These are phyloP conservation scores for Porites australiensis DNA, from an alignment of 64 coral and sea anemone species.

Conservation along the genomic window DNA sequence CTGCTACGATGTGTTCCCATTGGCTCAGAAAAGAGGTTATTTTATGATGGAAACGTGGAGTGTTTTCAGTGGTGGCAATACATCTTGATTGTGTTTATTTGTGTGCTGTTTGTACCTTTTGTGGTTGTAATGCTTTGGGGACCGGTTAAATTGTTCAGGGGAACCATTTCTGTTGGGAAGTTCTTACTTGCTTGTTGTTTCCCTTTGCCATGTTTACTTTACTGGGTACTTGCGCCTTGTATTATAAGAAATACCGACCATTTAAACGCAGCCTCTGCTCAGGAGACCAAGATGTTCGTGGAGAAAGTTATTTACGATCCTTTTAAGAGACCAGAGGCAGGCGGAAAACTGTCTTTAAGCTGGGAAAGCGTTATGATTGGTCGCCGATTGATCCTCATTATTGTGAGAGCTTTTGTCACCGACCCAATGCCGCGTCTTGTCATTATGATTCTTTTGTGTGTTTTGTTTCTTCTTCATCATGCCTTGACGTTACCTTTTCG, in stretches of 20 bases:
- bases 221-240: slow-evolving; percentile 21
- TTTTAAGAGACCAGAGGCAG: slow-evolving; percentile 44
- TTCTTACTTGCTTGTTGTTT: slow-evolving; percentile 67
- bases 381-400: slow-evolving; percentile 70
- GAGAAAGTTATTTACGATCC: slow-evolving; percentile 69
- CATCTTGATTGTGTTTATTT: slow-evolving; percentile 46
- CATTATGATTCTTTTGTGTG: slow-evolving; percentile 58
- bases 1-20: slow-evolving; percentile 64
- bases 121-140: slow-evolving; percentile 74
- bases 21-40: slow-evolving; percentile 50
- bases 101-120: slow-evolving; percentile 66
- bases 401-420: slow-evolving; percentile 55
- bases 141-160: slow-evolving; percentile 50
- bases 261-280: not conserved
- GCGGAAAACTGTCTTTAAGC: slow-evolving; percentile 41
- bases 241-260: not conserved
- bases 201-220: slow-evolving; percentile 56
- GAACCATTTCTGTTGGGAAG: slow-evolving; percentile 39
- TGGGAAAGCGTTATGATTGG: slow-evolving; percentile 93
- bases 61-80: too few relatives aligned
- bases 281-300: not conserved
- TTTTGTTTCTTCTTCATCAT: slow-evolving; percentile 82
- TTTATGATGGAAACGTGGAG: slow-evolving; percentile 55
- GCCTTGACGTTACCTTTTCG: slow-evolving; percentile 61
- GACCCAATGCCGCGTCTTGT: slow-evolving; percentile 60